Conservation (phyloP, 2,113 vertebrate species). For the Cynopterus brachyotis region DNA sequence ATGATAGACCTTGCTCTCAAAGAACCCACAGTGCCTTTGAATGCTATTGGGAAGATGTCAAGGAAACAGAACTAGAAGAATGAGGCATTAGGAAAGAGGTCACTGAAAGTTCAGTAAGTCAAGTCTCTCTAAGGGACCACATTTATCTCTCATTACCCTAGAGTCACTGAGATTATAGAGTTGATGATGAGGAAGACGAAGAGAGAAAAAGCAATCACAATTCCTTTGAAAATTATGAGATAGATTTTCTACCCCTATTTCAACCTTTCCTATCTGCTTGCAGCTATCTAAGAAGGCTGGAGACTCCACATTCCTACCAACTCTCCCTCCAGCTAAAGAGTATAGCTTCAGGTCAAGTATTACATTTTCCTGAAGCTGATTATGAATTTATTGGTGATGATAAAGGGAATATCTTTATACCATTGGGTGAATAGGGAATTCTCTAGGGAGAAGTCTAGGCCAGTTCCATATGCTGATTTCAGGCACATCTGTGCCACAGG, state of each 20-base stretch:
- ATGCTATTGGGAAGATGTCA: not conserved
- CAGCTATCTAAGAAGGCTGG: not conserved
- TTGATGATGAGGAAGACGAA: not conserved
- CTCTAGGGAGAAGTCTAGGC: not conserved
- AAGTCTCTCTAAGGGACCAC: not conserved
- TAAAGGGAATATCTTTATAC: no score
- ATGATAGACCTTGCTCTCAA: fast-evolving
- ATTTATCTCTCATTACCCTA: not conserved
- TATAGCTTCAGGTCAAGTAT: not conserved
- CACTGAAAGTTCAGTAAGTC: not conserved
- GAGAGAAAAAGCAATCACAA: not conserved
- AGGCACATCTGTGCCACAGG: not conserved
- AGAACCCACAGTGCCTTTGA: not conserved
- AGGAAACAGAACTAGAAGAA: not conserved
- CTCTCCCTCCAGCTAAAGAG: no score
- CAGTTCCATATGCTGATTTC: not conserved
- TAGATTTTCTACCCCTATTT: not conserved
- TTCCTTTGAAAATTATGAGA: not conserved
- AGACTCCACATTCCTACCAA: fast-evolving
- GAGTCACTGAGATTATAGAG: not conserved
- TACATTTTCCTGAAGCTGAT: not conserved
- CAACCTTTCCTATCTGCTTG: not conserved
- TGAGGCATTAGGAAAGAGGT: not conserved
- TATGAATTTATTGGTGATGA: not conserved
- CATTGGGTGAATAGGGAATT: not conserved